Percentiles rank a stretch among this genome's conserved stretches.
Conservation (phyloP, 1,140 invertebrate genomes). For the Gonatopus flavifemur region DNA sequence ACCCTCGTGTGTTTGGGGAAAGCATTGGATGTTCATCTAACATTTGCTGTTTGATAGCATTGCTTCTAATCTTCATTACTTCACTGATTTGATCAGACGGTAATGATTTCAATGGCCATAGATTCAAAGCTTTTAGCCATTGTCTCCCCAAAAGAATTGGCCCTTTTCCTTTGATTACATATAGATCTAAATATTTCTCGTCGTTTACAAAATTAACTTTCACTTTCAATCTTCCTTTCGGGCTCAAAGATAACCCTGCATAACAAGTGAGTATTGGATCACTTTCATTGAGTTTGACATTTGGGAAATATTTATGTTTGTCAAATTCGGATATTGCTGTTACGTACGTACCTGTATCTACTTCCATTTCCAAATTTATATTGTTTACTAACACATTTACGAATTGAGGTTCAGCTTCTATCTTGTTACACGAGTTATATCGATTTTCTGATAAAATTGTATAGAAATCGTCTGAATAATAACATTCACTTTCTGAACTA, state of each 20-base stretch:
- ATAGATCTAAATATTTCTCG: conserved; percentile 5
- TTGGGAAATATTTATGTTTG: neutral
- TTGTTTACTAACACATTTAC: neutral
- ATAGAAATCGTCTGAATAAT: too few relatives aligned
- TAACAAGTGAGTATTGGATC: neutral
- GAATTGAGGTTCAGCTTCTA: neutral
- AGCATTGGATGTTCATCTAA: too few relatives aligned
- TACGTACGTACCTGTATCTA: neutral
- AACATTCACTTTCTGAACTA: too few relatives aligned
- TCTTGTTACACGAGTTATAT: neutral
- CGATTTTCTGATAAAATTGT: too few relatives aligned
- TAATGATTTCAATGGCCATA: conserved; percentile 4
- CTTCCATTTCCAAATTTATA: neutral
- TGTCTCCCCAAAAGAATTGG: conserved; percentile 7
- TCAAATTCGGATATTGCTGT: conserved; percentile 1
- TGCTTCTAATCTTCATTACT: neutral
- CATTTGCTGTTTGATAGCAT: too few relatives aligned
- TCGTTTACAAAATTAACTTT: neutral
- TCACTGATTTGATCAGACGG: neutral
- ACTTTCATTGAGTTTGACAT: neutral
- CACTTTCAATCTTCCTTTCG: conserved; percentile 1
- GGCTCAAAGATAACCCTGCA: neutral
- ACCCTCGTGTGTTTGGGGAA: too few relatives aligned
- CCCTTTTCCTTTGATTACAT: conserved; percentile 4
- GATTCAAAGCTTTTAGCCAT: conserved; percentile 6